Evolutionary conservation across 2,888 invertebrate species (phyloP), one percentile per base, ranked within the genome.

Genomic region (Andricus quercusramuli): DNA sequence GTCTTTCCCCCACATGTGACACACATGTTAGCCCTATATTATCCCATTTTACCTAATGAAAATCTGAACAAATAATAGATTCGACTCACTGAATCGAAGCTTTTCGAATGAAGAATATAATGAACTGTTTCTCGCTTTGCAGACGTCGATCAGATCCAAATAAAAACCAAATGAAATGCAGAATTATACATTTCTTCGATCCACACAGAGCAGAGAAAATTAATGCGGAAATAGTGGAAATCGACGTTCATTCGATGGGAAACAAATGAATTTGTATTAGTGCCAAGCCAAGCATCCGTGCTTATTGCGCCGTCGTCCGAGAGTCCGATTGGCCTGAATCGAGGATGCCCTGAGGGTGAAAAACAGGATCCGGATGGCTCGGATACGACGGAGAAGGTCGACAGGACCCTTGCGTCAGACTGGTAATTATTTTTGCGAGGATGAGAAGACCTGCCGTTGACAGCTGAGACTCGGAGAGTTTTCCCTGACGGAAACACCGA

Each of bases 341-440:
- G 85, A 80, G 83, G 78, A 82, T 68, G 68, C 41, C 79, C 51
- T 59, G 59, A 59, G 79, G 79, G 74, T 74, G 74, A 74, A 56
- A 74, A 74, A 56, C 37, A 32, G 74, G 32, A 74, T 74, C 74
- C 32, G 32, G n/a, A 74, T 51, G 51, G 51, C 32, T 56, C 70
- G 29, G 70, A 70, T 70, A 70, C 29, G 70, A 78, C 41, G 78
- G 59, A 78, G 64, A 70, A 82, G 79, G 80, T 80, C 83, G 85
- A 82, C 84, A 82, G 82, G 77, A 80, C 83, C 82, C 83, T 83
- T 81, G 83, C 82, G 83, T 79, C 82, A 80, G 83, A 81, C 78
- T 79, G 88, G 88, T 91, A 92, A 91, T 92, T 92, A 92, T 91
- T 92, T 91, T 92, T 91, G 88, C 89, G 90, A 88, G 90, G 91